Evolutionary conservation across 23 tunicate species (phyloP), one percentile per base, ranked within the genome.

Genomic region (Ciona savignyi): DNA sequence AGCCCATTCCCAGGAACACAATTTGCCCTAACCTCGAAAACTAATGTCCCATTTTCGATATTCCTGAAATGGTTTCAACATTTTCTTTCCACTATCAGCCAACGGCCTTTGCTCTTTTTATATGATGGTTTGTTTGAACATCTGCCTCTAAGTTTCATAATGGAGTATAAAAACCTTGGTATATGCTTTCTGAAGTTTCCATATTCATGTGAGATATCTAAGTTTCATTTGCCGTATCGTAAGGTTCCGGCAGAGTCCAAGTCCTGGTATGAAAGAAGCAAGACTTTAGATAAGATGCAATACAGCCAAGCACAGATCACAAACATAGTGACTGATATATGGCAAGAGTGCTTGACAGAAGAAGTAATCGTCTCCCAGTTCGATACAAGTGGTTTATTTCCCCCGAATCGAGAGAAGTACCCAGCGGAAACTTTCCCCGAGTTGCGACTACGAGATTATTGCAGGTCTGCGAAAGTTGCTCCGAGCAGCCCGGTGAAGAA

Each of bases 121-220:
- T 82, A 65, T 33, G 87, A 82, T 56, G 79, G 87, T 21, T n/a
- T 30, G 20, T 25, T 75, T 20, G 56, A 62, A 0, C 2, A 42
- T 4, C 34, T 82, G n/a, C 87, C 87, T 24, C 28, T 74, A 6
- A 2, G 22, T 32, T 32, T 82, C 24, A 77, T 74, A 4, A 61
- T 22, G 20, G 32, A 27, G 15, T n/a, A 65, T n/a, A 27, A 30
- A 20, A 67, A 74, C 4, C 27, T 28, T 2, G 74, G 60, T 31
- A 33, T 65, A n/a, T 70, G 56, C 3, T 25, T 82, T 23, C 32
- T 82, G 33, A 82, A 82, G 60, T 30, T 74, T 1, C 87, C 87
- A 0, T 75, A 82, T 68, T 30, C 70, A n/a, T 64, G 70, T 1
- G 32, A 30, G 4, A 30, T 24, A 25, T 15, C 25, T 20, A 28